phyloP scores from a whole-genome alignment of 2,888 invertebrate species.

The Endotricha flammealis region DNA sequence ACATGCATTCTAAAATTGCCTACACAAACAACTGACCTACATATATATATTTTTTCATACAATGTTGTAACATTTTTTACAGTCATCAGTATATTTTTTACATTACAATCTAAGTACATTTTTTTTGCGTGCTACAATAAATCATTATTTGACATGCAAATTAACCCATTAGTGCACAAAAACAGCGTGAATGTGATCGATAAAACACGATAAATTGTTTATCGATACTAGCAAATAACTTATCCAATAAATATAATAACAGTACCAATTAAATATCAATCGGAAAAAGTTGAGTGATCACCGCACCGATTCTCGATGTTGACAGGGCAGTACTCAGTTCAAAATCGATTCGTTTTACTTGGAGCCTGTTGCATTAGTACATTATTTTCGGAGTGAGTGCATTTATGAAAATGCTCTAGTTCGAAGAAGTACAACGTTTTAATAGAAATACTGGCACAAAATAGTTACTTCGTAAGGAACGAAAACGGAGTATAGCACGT shows the following conservation, averaged over 20 bases:
- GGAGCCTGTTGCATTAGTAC: too few species aligned
- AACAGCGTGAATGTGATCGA: slow-evolving; percentile 31
- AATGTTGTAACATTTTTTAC: background rate
- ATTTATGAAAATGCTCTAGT: too few species aligned
- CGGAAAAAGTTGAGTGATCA: background rate
- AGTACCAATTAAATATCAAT: slow-evolving; percentile 5
- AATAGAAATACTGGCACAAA: too few species aligned
- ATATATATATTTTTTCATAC: background rate
- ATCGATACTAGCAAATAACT: slow-evolving; percentile 9
- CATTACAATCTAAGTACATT: background rate
- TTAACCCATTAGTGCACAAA: slow-evolving; percentile 26
- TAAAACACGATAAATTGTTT: slow-evolving; percentile 22
- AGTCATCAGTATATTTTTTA: background rate
- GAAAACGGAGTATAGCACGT: too few species aligned
- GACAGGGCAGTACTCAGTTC: too few species aligned
- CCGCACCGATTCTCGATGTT: too few species aligned
- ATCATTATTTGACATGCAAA: slow-evolving; percentile 24
- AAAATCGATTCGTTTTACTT: too few species aligned
- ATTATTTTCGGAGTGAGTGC: too few species aligned
- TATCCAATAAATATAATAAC: background rate
- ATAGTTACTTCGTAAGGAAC: too few species aligned
- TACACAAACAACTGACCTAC: background rate
- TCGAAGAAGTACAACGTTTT: too few species aligned
- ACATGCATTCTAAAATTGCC: background rate
- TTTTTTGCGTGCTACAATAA: too few species aligned